Evolutionary conservation across 2,888 invertebrate genomes (phyloP).

Genomic region (Parapristionchus giblindavisi): DNA sequence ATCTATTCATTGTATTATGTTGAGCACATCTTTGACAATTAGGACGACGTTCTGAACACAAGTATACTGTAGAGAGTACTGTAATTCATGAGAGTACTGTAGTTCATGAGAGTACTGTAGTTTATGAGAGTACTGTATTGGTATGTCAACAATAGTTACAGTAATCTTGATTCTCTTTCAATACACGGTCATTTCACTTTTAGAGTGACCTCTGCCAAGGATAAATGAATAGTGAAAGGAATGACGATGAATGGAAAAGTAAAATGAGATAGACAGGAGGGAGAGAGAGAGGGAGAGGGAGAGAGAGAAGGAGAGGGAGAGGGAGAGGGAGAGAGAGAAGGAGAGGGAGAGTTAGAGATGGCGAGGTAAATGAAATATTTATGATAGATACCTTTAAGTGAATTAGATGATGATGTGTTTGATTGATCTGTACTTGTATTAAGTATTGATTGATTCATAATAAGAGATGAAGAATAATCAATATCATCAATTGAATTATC

Average conservation of each 20-base stretch:
- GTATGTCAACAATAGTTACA: neutral
- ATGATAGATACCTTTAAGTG: too few species aligned
- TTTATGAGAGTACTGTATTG: too few species aligned
- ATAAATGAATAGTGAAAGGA: constrained; percentile 28
- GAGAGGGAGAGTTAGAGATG: too few species aligned
- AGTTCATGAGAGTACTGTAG: too few species aligned
- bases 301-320: constrained; percentile 9
- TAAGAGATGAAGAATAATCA: neutral
- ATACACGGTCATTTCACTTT: constrained; percentile 30
- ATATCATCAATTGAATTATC: neutral
- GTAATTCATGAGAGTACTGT: too few species aligned
- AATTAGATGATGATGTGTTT: too few species aligned
- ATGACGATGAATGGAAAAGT: neutral
- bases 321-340: constrained; percentile 16
- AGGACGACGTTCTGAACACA: constrained; percentile 57
- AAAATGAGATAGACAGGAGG: constrained; percentile 13
- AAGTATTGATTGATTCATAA: too few species aligned
- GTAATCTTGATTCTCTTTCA: too few species aligned
- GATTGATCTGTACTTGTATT: too few species aligned
- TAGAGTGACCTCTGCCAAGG: constrained; percentile 29
- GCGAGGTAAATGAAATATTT: too few species aligned
- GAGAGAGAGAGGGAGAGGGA: constrained; percentile 1
- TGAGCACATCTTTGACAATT: constrained; percentile 64
- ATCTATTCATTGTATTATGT: constrained; percentile 55
- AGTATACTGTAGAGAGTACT: too few species aligned